Conservation (phyloP, 2,888 invertebrate genomes). For the Boloria selene region DNA sequence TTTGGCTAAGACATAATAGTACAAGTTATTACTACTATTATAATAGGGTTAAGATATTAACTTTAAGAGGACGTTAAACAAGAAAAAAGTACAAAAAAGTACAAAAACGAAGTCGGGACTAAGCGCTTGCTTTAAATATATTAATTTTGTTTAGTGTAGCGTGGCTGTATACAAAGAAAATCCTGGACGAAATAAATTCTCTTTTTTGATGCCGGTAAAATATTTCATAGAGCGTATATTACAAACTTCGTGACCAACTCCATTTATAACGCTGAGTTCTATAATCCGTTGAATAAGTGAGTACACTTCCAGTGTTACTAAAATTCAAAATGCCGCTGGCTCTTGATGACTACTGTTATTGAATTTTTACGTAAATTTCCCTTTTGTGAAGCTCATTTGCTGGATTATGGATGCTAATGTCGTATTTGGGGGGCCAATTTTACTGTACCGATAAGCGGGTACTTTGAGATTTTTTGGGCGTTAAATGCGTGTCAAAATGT, state of each 20-base stretch:
- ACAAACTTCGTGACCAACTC: conserved; percentile 32
- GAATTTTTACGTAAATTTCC: conserved; percentile 64
- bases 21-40: no score
- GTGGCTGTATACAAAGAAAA: no score
- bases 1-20: no score
- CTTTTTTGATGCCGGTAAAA: conserved; percentile 20
- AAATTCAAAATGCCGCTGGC: conserved; percentile 42
- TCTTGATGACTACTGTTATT: conserved; percentile 54
- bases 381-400: conserved; percentile 64
- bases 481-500: conserved; percentile 41
- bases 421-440: conserved; percentile 53
- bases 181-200: no score
- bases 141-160: no score
- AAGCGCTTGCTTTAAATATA: no score
- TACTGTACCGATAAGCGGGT: conserved; percentile 55
- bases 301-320: conserved; percentile 38
- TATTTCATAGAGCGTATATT: conserved; percentile 30
- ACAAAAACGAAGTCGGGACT: no score
- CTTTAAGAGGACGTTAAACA: no score
- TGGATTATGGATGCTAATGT: conserved; percentile 64
- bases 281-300: conserved; percentile 31
- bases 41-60: no score
- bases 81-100: no score
- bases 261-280: conserved; percentile 28
- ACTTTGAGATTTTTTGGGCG: conserved; percentile 44